A percentile compares a stretch with the other conserved stretches of the same genome.
These are phyloP conservation scores for Thaleichthys pacificus DNA, from an alignment of 2,797 vertebrate species.

Conservation along the genomic window DNA sequence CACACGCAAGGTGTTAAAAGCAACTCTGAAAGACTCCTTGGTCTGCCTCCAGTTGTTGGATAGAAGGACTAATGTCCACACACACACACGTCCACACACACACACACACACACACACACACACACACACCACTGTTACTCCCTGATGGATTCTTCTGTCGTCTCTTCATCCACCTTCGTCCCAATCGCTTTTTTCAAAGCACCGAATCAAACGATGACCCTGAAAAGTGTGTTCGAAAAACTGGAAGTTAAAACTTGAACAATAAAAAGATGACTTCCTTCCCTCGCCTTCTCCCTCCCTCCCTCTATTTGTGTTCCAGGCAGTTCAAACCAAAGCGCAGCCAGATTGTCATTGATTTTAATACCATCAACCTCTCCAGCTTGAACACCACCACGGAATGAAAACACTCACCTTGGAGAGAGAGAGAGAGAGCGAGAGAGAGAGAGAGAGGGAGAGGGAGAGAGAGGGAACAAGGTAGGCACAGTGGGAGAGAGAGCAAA, in stretches of 20 bases:
- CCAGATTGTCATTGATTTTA: slow-evolving; percentile 91
- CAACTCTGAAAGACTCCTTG: too few relatives aligned
- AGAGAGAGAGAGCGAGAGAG: too few relatives aligned
- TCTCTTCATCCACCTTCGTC: neutral
- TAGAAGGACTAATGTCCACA: too few relatives aligned
- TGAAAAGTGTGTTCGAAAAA: too few relatives aligned
- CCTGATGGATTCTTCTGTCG: neutral
- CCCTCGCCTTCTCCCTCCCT: neutral
- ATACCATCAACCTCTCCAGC: slow-evolving; percentile 82
- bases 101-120: neutral
- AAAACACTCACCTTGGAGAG: too few relatives aligned
- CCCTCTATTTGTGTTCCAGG: slow-evolving; percentile 63
- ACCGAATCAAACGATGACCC: too few relatives aligned
- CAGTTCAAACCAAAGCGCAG: slow-evolving; percentile 86
- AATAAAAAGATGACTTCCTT: neutral
- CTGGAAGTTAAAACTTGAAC: too few relatives aligned
- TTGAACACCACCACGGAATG: too few relatives aligned
- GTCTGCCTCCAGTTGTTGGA: too few relatives aligned
- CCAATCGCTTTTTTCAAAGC: neutral
- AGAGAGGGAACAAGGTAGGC: neutral
- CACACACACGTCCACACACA: neutral
- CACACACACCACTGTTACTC: neutral
- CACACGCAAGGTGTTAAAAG: neutral
- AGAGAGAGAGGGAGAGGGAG: neutral
- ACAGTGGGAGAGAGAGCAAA: neutral